Conservation (phyloP, 1,140 invertebrate genomes). For the Brachionus asplanchnoidis region DNA sequence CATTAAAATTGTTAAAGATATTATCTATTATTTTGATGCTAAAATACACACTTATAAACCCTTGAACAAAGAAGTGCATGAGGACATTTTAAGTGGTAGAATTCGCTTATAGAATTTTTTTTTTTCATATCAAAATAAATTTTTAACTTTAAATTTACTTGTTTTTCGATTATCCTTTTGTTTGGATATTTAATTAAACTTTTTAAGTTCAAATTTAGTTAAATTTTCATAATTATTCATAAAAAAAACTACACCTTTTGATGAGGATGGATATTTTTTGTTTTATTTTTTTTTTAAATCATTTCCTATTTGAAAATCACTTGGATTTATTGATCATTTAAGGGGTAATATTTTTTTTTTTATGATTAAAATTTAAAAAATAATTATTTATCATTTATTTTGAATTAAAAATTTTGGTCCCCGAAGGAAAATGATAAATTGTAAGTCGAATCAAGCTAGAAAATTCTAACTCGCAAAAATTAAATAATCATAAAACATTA, state of each 20-base stretch:
- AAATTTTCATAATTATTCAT: not conserved
- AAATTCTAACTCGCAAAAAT: not conserved
- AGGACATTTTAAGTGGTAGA: slow-evolving; percentile 14
- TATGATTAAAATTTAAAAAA: too few relatives aligned
- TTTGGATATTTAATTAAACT: not conserved
- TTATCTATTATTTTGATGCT: slow-evolving; percentile 34
- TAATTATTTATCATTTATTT: too few relatives aligned
- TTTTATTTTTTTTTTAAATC: not conserved
- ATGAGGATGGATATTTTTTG: not conserved
- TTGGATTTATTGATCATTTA: too few relatives aligned
- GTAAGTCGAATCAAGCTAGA: not conserved
- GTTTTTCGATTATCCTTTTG: too few relatives aligned
- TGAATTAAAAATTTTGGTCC: too few relatives aligned
- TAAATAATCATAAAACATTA: not conserved
- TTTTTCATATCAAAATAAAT: not conserved
- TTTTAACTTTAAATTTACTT: not conserved
- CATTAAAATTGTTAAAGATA: not conserved
- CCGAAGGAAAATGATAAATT: too few relatives aligned
- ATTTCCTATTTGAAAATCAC: too few relatives aligned
- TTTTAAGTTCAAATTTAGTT: not conserved
- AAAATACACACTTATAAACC: not conserved
- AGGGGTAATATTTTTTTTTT: too few relatives aligned
- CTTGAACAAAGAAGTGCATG: not conserved
- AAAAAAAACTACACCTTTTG: not conserved
- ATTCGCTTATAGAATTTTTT: slow-evolving; percentile 12